Conservation (phyloP, 2,113 vertebrate genomes). For the Junco hyemalis region DNA sequence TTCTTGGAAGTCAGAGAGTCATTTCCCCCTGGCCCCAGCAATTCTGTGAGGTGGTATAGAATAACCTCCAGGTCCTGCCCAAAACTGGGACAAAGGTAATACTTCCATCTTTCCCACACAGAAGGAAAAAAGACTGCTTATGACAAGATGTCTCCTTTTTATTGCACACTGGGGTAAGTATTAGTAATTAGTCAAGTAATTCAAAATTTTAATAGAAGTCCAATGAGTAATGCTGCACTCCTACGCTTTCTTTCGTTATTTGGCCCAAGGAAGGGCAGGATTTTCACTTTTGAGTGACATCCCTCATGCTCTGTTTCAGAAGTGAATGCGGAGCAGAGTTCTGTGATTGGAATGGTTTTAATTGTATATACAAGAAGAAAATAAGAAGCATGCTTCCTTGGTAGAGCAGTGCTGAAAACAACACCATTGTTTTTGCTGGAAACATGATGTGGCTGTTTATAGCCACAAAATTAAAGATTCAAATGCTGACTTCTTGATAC, state of each 20-base stretch:
- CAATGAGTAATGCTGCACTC: constrained; percentile 9
- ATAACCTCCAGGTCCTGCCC: neutral
- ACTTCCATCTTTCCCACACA: neutral
- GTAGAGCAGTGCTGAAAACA: constrained; percentile 42
- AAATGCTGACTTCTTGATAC: constrained; percentile 55
- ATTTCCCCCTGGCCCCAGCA: neutral
- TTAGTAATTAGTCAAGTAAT: constrained; percentile 12
- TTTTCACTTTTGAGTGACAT: constrained; percentile 52
- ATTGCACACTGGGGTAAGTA: neutral
- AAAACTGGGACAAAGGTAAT: neutral
- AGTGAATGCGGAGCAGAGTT: constrained; percentile 28
- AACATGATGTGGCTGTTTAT: constrained; percentile 58
- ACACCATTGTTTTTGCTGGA: constrained; percentile 30
- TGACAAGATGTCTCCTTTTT: constrained; percentile 19
- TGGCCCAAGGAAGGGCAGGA: constrained; percentile 15
- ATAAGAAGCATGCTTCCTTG: constrained; percentile 38
- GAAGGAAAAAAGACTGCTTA: neutral
- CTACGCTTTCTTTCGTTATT: constrained; percentile 41
- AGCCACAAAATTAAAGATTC: constrained; percentile 65
- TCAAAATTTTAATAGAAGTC: constrained; percentile 16
- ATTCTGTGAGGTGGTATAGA: neutral
- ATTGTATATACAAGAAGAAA: constrained; percentile 53
- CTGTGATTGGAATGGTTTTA: constrained; percentile 52
- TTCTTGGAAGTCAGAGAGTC: neutral
- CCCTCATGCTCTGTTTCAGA: constrained; percentile 49